These are phyloP conservation scores for Leptodactylus fuscus DNA, from an alignment of 2,113 vertebrate species.

Conservation along the genomic window DNA sequence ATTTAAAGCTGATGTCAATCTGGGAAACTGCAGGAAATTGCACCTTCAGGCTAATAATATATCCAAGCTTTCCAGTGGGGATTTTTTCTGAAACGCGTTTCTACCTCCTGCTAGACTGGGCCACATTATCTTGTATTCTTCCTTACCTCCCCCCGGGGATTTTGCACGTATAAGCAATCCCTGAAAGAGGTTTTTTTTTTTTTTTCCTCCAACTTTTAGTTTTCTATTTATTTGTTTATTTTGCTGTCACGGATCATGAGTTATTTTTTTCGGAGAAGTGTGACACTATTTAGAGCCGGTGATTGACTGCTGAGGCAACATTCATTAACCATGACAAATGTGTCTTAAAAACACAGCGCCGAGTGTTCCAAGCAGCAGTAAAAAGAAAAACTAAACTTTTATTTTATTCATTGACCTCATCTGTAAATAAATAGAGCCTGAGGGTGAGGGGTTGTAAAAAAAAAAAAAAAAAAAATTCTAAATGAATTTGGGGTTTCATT, in stretches of 20 bases:
- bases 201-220: constrained; percentile 59
- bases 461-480: no score
- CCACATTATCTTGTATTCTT: constrained; percentile 87
- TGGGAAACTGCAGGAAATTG: constrained; percentile 85
- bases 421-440: constrained; percentile 80
- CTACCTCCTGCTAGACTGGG: constrained; percentile 76
- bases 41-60: constrained; percentile 86
- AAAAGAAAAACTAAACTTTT: constrained; percentile 65
- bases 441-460: constrained; percentile 60
- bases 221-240: constrained; percentile 92
- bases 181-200: constrained; percentile 85
- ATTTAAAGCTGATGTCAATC: constrained; percentile 87
- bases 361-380: constrained; percentile 83
- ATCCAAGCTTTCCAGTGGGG: constrained; percentile 82
- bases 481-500: no score
- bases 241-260: constrained; percentile 88
- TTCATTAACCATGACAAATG: constrained; percentile 89
- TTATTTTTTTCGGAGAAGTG: constrained; percentile 78
- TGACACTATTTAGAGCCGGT: constrained; percentile 81
- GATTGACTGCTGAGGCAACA: constrained; percentile 82
- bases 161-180: constrained; percentile 74
- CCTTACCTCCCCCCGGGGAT: constrained; percentile 79
- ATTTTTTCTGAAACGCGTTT: constrained; percentile 70
- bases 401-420: constrained; percentile 83
- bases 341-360: constrained; percentile 81